These are phyloP conservation scores for Drosophila phalerata DNA, from an alignment of 2,888 invertebrate species.

Conservation along the genomic window DNA sequence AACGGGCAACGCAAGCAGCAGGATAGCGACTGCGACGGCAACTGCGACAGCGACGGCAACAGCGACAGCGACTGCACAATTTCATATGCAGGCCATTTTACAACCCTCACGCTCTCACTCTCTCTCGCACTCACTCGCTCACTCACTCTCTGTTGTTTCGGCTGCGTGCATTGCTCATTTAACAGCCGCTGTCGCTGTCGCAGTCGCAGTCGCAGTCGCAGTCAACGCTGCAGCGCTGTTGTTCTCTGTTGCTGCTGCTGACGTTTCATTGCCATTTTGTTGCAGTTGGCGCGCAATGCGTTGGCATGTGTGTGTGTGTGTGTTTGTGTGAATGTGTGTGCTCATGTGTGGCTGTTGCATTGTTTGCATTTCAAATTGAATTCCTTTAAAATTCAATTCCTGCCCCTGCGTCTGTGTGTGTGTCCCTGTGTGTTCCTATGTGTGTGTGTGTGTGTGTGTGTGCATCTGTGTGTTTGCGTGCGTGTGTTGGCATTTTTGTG, in stretches of 20 bases:
- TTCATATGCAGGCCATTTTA: conserved; percentile 40
- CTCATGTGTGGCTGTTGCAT: conserved; percentile 61
- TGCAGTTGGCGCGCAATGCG: conserved; percentile 76
- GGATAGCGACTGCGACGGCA: conserved; percentile 20
- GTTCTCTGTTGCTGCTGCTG: conserved; percentile 3
- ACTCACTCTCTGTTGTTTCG: conserved; percentile 2
- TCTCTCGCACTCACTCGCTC: conserved; percentile 7
- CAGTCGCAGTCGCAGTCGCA: conserved; percentile 5
- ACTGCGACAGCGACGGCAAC: conserved; percentile 12
- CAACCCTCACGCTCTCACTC: conserved; percentile 38
- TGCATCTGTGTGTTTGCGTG: conserved; percentile 53
- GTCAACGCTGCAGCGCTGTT: conserved; percentile 10
- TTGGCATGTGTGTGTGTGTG: conserved; percentile 49
- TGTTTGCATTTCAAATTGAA: conserved; percentile 81
- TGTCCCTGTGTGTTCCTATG: conserved; percentile 13
- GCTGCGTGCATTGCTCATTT: conserved; percentile 54
- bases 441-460: conserved; percentile 51
- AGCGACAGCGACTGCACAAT: conserved; percentile 29
- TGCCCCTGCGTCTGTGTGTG: conserved; percentile 23
- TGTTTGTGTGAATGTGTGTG: conserved; percentile 32
- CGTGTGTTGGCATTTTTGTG: conserved; percentile 71
- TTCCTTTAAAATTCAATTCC: conserved; percentile 74
- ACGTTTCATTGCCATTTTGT: conserved; percentile 79
- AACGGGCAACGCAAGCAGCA: conserved; percentile 43
- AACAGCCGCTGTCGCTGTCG: conserved; percentile 9